Evolutionary conservation across 2,888 invertebrate genomes (phyloP).

Genomic region (Alitta virens): DNA sequence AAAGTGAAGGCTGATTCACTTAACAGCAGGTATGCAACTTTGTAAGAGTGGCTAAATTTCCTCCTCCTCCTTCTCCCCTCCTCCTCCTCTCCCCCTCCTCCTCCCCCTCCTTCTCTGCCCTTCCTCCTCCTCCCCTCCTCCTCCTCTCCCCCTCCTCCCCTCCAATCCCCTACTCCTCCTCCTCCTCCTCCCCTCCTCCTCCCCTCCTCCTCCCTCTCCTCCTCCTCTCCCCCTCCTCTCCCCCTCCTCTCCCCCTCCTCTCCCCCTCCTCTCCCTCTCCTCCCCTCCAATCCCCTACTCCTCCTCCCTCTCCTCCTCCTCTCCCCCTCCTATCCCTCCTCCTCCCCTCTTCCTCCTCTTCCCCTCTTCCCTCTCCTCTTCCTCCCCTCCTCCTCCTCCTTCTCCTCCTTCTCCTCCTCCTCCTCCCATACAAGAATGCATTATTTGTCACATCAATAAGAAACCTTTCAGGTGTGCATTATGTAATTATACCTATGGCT

Average conservation of each 20-base stretch:
- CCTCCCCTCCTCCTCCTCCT: not conserved
- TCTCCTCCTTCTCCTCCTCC: too few species aligned
- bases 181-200: not conserved
- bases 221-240: constrained; percentile 2
- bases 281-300: too few species aligned
- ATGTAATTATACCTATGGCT: too few species aligned
- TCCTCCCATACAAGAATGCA: too few species aligned
- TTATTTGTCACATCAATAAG: too few species aligned
- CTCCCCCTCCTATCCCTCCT: not conserved
- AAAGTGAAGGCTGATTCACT: too few species aligned
- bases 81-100: constrained; percentile 11
- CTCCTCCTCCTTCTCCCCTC: too few species aligned
- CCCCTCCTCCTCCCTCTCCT: not conserved
- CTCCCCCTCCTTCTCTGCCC: not conserved
- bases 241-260: not conserved
- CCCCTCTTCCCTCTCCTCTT: not conserved
- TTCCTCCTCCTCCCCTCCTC: not conserved
- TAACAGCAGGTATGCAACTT: too few species aligned
- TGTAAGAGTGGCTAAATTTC: too few species aligned
- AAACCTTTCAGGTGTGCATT: too few species aligned
- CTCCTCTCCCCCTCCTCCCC: constrained; percentile 1
- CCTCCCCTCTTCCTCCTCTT: constrained; percentile 3
- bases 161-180: too few species aligned
- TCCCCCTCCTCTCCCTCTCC: constrained; percentile 2
- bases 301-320: too few species aligned